These are phyloP conservation scores for Lethenteron reissneri DNA, from an alignment of 2,113 vertebrate genomes.

Conservation along the genomic window DNA sequence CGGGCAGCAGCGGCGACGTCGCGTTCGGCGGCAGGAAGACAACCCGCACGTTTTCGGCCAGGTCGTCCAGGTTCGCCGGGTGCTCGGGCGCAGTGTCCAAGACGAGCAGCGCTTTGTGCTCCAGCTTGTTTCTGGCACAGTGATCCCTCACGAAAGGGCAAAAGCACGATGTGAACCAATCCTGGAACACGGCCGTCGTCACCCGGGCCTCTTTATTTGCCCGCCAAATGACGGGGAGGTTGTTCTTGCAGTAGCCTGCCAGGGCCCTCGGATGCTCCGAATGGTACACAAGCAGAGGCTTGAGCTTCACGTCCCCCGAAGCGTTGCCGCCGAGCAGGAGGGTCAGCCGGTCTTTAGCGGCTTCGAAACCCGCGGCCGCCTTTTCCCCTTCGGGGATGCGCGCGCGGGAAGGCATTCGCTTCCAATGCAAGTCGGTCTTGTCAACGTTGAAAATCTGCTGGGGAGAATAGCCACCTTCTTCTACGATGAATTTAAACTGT, in stretches of 20 bases:
- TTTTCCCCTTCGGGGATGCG: not conserved
- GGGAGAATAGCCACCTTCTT: not conserved
- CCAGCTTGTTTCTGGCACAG: constrained; percentile 2
- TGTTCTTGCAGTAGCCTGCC: not conserved
- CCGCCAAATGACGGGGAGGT: not conserved
- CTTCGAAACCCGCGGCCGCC: not conserved
- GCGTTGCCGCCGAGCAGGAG: constrained; percentile 11
- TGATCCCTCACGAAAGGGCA: not conserved
- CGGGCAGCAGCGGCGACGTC: not conserved
- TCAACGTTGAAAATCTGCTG: not conserved
- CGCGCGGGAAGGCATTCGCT: not conserved
- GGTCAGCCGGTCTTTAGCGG: constrained; percentile 10
- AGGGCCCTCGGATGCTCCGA: constrained; percentile 8
- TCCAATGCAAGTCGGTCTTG: not conserved
- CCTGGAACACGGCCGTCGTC: not conserved
- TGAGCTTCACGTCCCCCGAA: constrained; percentile 12
- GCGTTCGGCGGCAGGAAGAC: not conserved
- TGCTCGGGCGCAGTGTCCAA: not conserved
- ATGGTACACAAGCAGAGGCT: constrained; percentile 12
- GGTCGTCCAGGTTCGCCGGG: not conserved
- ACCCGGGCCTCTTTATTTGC: not conserved
- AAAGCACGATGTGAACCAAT: not conserved
- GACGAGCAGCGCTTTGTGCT: not conserved
- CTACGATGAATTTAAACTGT: not conserved
- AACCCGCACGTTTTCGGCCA: not conserved